Evolutionary conservation across 2,888 invertebrate species (phyloP).

Genomic region (Drosophila flavopinicola): DNA sequence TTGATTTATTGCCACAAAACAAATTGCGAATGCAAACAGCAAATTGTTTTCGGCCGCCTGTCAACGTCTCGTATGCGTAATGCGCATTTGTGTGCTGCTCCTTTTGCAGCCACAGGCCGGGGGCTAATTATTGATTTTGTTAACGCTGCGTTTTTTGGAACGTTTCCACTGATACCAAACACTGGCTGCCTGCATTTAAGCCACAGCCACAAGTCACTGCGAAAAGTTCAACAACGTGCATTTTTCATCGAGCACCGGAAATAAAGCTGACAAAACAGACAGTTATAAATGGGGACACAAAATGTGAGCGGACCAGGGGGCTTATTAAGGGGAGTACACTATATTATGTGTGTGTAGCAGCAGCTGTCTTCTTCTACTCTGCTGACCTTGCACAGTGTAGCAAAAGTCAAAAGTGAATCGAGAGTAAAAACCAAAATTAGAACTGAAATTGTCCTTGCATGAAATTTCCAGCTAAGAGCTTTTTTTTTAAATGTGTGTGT

Average conservation of each 20-base stretch:
- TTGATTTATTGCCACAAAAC: conserved; percentile 48
- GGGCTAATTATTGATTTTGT: conserved; percentile 64
- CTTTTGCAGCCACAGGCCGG: conserved; percentile 6
- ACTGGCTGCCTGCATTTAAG: conserved; percentile 20
- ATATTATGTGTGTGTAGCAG: conserved; percentile 8
- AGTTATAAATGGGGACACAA: conserved; percentile 45
- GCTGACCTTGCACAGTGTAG: conserved; percentile 44
- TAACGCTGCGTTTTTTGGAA: conserved; percentile 6
- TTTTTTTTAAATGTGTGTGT: neutral
- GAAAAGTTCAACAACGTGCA: conserved; percentile 12
- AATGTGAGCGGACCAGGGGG: neutral
- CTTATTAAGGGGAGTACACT: neutral
- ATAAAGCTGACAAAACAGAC: conserved; percentile 45
- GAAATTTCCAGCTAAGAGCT: conserved; percentile 16
- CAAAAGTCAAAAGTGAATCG: conserved; percentile 46
- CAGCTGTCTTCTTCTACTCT: conserved; percentile 21
- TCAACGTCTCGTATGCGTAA: conserved; percentile 52
- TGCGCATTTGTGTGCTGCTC: neutral
- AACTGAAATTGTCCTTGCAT: conserved; percentile 28
- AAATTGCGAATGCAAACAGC: conserved; percentile 11
- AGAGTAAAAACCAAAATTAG: conserved; percentile 32
- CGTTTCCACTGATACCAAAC: conserved; percentile 10
- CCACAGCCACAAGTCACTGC: neutral
- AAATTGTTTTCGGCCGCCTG: conserved; percentile 21
- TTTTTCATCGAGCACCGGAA: conserved; percentile 26